Conservation (phyloP, 2,113 vertebrate species). For the Aptenodytes forsteri region DNA sequence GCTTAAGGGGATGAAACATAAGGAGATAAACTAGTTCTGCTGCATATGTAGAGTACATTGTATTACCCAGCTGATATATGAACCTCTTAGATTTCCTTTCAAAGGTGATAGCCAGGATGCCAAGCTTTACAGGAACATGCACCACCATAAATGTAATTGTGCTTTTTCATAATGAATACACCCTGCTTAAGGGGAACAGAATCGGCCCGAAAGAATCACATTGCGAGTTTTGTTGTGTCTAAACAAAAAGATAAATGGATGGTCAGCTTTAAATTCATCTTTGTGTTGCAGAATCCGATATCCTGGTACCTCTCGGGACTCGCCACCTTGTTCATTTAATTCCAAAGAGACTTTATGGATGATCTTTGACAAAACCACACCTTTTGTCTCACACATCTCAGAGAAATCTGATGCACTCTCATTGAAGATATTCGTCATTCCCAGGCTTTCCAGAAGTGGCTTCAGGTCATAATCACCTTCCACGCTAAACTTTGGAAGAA, state of each 20-base stretch:
- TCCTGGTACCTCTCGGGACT: constrained; percentile 77
- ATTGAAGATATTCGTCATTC: constrained; percentile 74
- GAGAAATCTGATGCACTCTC: constrained; percentile 78
- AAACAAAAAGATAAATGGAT: constrained; percentile 79
- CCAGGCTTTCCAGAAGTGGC: constrained; percentile 73
- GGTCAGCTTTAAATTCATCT: constrained; percentile 79
- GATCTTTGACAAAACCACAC: constrained; percentile 72
- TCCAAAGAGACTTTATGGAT: constrained; percentile 77
- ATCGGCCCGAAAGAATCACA: constrained; percentile 77
- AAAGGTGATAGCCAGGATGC: not conserved
- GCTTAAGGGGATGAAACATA: not conserved
- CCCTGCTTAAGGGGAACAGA: constrained; percentile 74
- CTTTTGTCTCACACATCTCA: constrained; percentile 79
- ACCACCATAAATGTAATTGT: not conserved
- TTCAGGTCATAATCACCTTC: constrained; percentile 72
- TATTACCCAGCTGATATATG: not conserved
- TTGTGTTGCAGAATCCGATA: constrained; percentile 81
- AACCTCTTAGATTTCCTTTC: constrained; percentile 31
- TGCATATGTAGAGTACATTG: constrained; percentile 16
- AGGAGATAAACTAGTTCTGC: constrained; percentile 3
- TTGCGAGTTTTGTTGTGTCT: constrained; percentile 82
- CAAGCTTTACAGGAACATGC: constrained; percentile 25
- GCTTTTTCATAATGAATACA: not conserved
- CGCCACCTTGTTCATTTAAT: constrained; percentile 77
- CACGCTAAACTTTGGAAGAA: constrained; percentile 80